Percentiles rank a stretch among this genome's conserved stretches.
Conservation (phyloP, 2,797 vertebrate genomes). For the Syngnathus rostellatus region DNA sequence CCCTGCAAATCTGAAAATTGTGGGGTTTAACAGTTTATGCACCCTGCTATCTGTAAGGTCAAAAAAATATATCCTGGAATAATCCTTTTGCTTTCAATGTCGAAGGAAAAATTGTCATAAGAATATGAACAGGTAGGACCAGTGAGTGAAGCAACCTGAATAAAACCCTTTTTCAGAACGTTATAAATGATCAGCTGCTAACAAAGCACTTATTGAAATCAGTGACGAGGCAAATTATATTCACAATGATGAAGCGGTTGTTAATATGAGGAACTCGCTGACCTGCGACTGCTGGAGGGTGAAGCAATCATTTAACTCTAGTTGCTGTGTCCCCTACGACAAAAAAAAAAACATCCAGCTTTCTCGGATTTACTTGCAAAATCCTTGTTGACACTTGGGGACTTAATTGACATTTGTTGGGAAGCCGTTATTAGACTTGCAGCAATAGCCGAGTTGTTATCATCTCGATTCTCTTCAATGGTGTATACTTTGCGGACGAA, state of each 20-base stretch:
- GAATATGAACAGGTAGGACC: too few relatives aligned
- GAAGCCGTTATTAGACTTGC: background rate
- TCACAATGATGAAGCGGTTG: background rate
- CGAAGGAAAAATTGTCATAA: too few relatives aligned
- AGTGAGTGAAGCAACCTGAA: too few relatives aligned
- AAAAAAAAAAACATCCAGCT: background rate
- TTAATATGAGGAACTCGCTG: background rate
- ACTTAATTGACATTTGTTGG: conserved; percentile 1
- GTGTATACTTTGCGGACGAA: background rate
- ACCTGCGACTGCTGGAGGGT: background rate
- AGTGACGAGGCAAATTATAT: background rate
- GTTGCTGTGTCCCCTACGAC: background rate
- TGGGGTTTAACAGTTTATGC: too few relatives aligned
- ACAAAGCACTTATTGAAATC: background rate
- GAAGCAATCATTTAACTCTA: background rate
- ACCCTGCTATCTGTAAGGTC: too few relatives aligned
- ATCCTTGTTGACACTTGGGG: background rate
- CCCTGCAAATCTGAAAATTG: too few relatives aligned
- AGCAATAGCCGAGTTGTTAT: background rate
- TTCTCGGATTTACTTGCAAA: background rate
- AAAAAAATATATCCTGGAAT: too few relatives aligned
- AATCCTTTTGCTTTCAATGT: too few relatives aligned
- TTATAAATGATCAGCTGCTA: background rate
- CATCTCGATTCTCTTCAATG: background rate
- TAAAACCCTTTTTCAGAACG: too few relatives aligned